Conservation (phyloP, 1,140 invertebrate genomes). For the Mylabris phalerata region DNA sequence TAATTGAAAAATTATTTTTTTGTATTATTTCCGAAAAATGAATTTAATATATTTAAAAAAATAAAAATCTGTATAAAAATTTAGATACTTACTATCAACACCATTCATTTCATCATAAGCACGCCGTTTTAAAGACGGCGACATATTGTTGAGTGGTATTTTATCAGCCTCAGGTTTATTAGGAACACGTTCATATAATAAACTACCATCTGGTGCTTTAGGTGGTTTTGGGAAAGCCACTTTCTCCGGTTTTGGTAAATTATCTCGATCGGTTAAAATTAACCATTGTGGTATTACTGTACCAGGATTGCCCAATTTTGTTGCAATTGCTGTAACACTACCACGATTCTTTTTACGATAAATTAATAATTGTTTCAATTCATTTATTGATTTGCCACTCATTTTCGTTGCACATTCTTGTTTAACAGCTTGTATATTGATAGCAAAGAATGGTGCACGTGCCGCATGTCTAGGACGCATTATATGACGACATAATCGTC, state of each 20-base stretch:
- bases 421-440: conserved; percentile 79
- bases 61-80: background rate
- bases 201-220: conserved; percentile 76
- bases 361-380: conserved; percentile 53
- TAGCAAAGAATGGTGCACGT: conserved; percentile 76
- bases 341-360: conserved; percentile 51
- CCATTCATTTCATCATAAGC: conserved; percentile 85
- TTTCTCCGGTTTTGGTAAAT: conserved; percentile 69
- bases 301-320: conserved; percentile 62
- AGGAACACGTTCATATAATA: conserved; percentile 75
- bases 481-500: conserved; percentile 75
- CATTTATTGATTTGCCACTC: conserved; percentile 50
- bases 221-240: conserved; percentile 83
- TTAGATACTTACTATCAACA: conserved; percentile 66
- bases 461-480: conserved; percentile 80
- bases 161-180: conserved; percentile 71
- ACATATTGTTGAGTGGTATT: conserved; percentile 48
- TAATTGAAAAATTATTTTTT: conserved; percentile 6
- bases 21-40: background rate
- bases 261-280: conserved; percentile 67
- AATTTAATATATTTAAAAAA: background rate
- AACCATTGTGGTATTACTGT: conserved; percentile 70
- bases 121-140: conserved; percentile 63
- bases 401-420: conserved; percentile 60
- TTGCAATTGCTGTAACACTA: conserved; percentile 70